Evolutionary conservation across 2,888 invertebrate species (phyloP).

Genomic region (Lissonota sp.): DNA sequence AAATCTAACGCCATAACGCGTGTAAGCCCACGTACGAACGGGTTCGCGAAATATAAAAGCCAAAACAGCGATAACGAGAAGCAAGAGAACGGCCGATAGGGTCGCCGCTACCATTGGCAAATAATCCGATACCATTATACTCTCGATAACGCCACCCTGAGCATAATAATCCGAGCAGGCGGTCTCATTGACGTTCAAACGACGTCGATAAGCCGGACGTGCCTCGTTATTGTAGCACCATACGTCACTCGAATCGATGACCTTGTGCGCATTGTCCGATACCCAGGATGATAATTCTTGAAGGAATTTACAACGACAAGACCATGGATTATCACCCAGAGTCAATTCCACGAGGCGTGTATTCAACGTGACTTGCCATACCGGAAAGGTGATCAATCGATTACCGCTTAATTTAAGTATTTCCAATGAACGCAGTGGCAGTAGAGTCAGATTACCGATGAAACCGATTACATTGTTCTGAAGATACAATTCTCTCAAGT

Average conservation of each 20-base stretch:
- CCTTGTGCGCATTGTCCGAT: conserved; percentile 91
- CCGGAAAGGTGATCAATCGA: conserved; percentile 91
- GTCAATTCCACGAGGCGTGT: conserved; percentile 90
- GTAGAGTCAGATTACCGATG: conserved; percentile 92
- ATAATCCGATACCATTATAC: conserved; percentile 93
- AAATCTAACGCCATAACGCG: conserved; percentile 93
- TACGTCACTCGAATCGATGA: conserved; percentile 91
- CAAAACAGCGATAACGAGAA: conserved; percentile 90
- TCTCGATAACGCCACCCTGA: conserved; percentile 92
- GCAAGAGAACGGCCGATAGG: conserved; percentile 90
- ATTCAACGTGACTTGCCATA: conserved; percentile 89
- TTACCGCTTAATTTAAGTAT: conserved; percentile 94
- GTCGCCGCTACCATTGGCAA: conserved; percentile 93
- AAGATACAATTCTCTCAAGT: conserved; percentile 92
- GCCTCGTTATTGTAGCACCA: conserved; percentile 92
- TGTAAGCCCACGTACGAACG: conserved; percentile 94
- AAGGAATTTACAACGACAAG: conserved; percentile 95
- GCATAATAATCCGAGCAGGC: conserved; percentile 95
- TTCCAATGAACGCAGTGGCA: conserved; percentile 91
- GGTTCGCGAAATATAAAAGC: conserved; percentile 94
- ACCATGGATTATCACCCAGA: conserved; percentile 94
- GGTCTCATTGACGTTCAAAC: conserved; percentile 93
- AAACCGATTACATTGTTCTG: conserved; percentile 93
- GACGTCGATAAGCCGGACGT: conserved; percentile 90
- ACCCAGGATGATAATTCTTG: conserved; percentile 93